Evolutionary conservation across 92 coral and sea anemone species (phyloP), one percentile per base, ranked within the genome.

Genomic region (Montipora capitata): DNA sequence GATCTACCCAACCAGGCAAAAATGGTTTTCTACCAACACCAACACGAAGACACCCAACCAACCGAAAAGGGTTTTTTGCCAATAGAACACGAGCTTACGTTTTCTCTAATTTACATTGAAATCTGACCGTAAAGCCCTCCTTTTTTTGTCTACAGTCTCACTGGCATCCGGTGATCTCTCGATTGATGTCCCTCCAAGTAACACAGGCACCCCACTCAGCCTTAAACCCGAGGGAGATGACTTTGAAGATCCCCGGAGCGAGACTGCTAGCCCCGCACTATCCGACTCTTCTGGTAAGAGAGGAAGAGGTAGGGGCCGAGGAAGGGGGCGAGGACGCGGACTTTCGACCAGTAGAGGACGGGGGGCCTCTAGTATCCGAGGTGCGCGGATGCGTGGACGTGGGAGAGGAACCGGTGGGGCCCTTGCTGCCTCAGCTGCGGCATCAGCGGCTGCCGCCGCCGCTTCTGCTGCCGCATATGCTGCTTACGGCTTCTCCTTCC

Each of bases 371-470:
- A 91, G 95, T 57, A 81, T 86, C 68, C 96, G 99, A 15, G 95
- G 95, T n/a, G 42, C 94, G 20, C 96, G 99, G 10, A 96, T 94
- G 4, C 96, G 99, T 11, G 98, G 98, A 10, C 94, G 99, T 48
- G 99, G 96, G 17, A 94, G 98, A 41, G 99, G 99, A 74, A 89
- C 96, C 8, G 94, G 98, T 8, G 99, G 99, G 45, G 98, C 98
- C 12, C 84, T 98, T 45, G 99, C 99, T 10, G 99, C 99, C 35
- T 96, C 99, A 9, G 99, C 98, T 4, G 99, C 99, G 12, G 99
- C 99, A 11, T 95, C 98, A 17, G 99, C 99, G n/a, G 99, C 98
- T 7, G 99, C 99, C 2, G 99, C 99, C 2, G 99, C 99, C 0
- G 99, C 98, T 4, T 98, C 99, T 44, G 99, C 99, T 62, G 98